Conservation (phyloP, 1,140 invertebrate species). For the Eubasilissa regina region DNA sequence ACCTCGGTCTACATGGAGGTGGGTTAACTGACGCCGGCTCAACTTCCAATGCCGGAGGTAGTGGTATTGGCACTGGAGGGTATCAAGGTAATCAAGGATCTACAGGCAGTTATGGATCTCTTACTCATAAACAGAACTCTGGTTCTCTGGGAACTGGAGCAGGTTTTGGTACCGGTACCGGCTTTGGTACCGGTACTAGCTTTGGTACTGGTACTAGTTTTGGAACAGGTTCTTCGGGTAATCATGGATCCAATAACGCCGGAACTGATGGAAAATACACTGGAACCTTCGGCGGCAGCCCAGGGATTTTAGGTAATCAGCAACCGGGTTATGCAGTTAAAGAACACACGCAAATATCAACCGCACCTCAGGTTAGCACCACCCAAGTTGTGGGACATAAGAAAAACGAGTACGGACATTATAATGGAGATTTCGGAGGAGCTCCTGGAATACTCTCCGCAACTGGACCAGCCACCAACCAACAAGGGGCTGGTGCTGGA, state of each 20-base stretch:
- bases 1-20: background rate
- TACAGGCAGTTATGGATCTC: background rate
- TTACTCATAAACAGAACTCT: background rate
- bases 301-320: conserved; percentile 48
- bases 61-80: background rate
- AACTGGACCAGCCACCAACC: conserved; percentile 46
- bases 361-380: background rate
- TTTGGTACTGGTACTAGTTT: background rate
- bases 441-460: conserved; percentile 49
- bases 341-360: conserved; percentile 2
- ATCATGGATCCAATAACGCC: background rate
- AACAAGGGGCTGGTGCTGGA: background rate
- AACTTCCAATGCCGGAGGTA: background rate
- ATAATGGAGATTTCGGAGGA: conserved; percentile 48
- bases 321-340: conserved; percentile 39
- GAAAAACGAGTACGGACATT: conserved; percentile 31
- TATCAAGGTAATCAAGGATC: background rate
- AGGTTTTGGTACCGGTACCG: no score
- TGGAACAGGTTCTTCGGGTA: conserved; percentile 1
- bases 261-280: conserved; percentile 26
- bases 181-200: background rate
- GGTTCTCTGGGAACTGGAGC: background rate
- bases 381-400: background rate
- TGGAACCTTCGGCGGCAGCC: conserved; percentile 41
- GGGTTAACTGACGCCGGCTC: background rate